phyloP scores from a whole-genome alignment of 2,888 invertebrate genomes.

The Drosophila suboccidentalis region DNA sequence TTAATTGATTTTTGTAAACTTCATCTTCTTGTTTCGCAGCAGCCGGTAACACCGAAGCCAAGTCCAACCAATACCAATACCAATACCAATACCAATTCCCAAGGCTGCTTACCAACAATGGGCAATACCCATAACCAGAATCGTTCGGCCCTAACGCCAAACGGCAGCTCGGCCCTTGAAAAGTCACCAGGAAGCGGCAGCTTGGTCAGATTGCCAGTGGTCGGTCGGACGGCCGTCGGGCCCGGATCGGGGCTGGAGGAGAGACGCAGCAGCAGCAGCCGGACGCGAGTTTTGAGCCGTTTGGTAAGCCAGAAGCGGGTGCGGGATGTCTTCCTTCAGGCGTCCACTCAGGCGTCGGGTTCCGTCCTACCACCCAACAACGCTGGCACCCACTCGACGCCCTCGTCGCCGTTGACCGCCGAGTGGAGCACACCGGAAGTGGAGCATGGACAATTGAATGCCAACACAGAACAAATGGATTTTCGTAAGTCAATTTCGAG shows the following conservation, averaged over 20 bases:
- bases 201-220: constrained; percentile 42
- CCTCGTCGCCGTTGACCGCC: constrained; percentile 34
- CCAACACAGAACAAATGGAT: constrained; percentile 79
- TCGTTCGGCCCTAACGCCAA: constrained; percentile 35
- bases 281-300: constrained; percentile 81
- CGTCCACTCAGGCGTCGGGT: constrained; percentile 27
- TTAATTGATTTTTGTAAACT: constrained; percentile 83
- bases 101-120: constrained; percentile 58
- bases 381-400: constrained; percentile 33
- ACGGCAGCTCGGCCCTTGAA: constrained; percentile 46
- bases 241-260: constrained; percentile 16
- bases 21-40: constrained; percentile 26
- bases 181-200: constrained; percentile 59
- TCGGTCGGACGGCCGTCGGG: constrained; percentile 27
- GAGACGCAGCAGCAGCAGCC: constrained; percentile 57
- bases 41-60: constrained; percentile 14
- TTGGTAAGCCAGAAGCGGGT: constrained; percentile 81
- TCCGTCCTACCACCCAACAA: constrained; percentile 17
- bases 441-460: constrained; percentile 76
- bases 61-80: not conserved
- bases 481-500: constrained; percentile 82
- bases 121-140: constrained; percentile 73
- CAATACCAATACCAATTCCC: not conserved
- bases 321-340: constrained; percentile 68
- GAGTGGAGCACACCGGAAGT: constrained; percentile 46